phyloP scores from a whole-genome alignment of 1,140 invertebrate genomes.

The Bombus polaris region DNA sequence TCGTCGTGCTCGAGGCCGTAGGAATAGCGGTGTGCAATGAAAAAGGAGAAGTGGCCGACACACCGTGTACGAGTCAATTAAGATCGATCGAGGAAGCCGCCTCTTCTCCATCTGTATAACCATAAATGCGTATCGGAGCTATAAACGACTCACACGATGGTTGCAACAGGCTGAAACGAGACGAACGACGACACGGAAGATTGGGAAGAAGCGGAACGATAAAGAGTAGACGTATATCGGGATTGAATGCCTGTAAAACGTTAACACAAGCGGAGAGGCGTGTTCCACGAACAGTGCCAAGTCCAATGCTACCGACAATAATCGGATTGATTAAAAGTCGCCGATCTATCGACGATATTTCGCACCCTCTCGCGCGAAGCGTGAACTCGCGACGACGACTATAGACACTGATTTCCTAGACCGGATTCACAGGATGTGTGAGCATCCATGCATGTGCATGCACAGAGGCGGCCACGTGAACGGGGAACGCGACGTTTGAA shows the following conservation, averaged over 20 bases:
- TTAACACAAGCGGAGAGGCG: conserved; percentile 24
- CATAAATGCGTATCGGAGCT: conserved; percentile 23
- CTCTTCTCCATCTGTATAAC: conserved; percentile 38
- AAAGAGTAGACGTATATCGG: conserved; percentile 53
- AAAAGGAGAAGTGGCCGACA: conserved; percentile 49
- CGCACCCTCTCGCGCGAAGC: not conserved
- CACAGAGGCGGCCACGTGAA: not conserved
- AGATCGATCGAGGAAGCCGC: conserved; percentile 65
- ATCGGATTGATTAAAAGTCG: conserved; percentile 75
- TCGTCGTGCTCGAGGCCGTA: conserved; percentile 30
- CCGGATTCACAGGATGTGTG: conserved; percentile 20
- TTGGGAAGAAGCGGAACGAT: conserved; percentile 1
- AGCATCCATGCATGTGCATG: not conserved
- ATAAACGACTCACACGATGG: conserved; percentile 31
- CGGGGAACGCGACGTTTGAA: conserved; percentile 17
- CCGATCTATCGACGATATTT: conserved; percentile 33
- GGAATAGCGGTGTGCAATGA: conserved; percentile 41
- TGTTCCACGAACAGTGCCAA: conserved; percentile 53
- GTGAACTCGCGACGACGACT: not conserved
- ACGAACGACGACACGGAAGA: not conserved
- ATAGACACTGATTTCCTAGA: not conserved
- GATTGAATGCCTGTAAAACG: no score
- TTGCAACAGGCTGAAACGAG: conserved; percentile 17
- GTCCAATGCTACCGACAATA: conserved; percentile 68
- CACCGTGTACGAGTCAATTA: conserved; percentile 66